Base-by-base conservation (phyloP, 2,113 vertebrate species). In the Emydura subglobosa region DNA sequence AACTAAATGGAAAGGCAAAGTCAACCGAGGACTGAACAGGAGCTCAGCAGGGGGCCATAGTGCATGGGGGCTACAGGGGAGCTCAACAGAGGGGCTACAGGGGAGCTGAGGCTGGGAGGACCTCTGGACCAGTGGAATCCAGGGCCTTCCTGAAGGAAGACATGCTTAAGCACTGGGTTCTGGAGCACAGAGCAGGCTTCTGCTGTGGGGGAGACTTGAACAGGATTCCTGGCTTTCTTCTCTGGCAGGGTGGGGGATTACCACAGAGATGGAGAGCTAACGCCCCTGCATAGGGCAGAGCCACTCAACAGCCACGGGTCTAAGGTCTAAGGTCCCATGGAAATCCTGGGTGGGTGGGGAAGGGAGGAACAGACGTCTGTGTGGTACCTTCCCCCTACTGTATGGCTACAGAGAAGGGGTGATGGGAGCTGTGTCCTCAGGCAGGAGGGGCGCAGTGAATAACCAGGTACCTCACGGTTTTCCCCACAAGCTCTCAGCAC, bases 21-120 rank as follows among this genome's bases (percentile, higher is more conserved):
- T 90, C 88, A 76, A 65, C 91, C 80, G 87, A 0, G 1, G 74
- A 50, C 19, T 1, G 1, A 47, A 55, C 51, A 0, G 0, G 61
- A 16, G 10, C 44, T 50, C 50, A n/a, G 50, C 49, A 31, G 79
- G 3, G 12, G 6, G 78, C 9, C 16, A 79, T 12, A 49, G 39
- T 44, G n/a, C 39, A 42, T 27, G 59, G 55, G 3, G 83, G 53
- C 0, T 0, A 0, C 4, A 34, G 31, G 61, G 61, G 9, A 34
- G 61, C 29, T 34, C 3, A 29, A 31, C 31, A 17, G 72, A 14
- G 34, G 47, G 74, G 83, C 51, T 2, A 1, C 74, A 42, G 24
- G 24, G 39, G 42, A 54, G 68, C 61, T 0, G 57, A 29, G 57
- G 7, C 19, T 2, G 61, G 61, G 61, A 29, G 61, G 14, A 65